Evolutionary conservation across 2,888 invertebrate species (phyloP).

Genomic region (Stramonita haemastoma): DNA sequence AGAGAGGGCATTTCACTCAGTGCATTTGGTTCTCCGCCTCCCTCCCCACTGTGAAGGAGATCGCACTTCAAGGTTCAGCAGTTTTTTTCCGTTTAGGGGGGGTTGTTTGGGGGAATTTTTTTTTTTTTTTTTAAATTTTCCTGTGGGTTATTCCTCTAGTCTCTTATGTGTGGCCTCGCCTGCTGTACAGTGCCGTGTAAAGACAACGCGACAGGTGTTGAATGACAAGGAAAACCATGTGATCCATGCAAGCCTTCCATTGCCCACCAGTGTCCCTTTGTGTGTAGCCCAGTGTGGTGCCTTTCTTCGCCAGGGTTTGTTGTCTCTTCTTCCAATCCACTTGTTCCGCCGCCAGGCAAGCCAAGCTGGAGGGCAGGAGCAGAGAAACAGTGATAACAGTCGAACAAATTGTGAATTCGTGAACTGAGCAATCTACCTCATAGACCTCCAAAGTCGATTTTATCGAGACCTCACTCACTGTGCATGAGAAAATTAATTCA

Average conservation of each 20-base stretch:
- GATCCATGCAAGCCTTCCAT: conserved; percentile 4
- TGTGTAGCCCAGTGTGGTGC: neutral
- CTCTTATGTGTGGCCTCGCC: neutral
- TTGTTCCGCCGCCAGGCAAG: neutral
- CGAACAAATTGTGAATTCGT: neutral
- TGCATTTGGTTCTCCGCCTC: neutral
- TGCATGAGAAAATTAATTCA: neutral
- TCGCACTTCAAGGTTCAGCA: neutral
- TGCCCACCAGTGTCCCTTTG: neutral
- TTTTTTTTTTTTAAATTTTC: neutral
- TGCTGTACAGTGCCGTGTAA: neutral
- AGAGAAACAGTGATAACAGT: neutral
- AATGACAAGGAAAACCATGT: neutral
- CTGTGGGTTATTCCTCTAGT: neutral
- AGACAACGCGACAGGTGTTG: neutral
- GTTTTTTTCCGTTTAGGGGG: neutral
- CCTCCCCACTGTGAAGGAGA: neutral
- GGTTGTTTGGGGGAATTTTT: too few species aligned
- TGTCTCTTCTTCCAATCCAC: neutral
- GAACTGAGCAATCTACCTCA: conserved; percentile 18
- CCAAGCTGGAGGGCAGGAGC: neutral
- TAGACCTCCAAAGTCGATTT: neutral
- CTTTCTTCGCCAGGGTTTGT: neutral
- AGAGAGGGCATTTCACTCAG: neutral
- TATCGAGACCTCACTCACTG: neutral